Conservation (phyloP, 2,888 invertebrate genomes). For the Escarpia spicata region DNA sequence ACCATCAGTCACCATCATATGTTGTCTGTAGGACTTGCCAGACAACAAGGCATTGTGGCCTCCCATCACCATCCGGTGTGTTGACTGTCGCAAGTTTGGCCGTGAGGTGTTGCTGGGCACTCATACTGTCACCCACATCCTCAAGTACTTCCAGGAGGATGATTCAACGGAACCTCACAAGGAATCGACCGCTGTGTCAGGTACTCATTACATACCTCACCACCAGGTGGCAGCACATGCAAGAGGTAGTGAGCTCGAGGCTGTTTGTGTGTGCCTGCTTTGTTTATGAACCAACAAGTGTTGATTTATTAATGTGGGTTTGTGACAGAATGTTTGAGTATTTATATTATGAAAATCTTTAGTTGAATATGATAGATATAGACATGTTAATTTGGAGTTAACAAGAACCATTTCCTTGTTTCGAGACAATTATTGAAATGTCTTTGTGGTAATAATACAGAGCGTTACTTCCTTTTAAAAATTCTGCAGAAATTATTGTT, state of each 20-base stretch:
- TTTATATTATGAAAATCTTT: no score
- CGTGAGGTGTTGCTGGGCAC: constrained; percentile 45
- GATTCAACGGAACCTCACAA: neutral
- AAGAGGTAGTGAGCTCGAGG: neutral
- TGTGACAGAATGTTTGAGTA: no score
- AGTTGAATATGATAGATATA: no score
- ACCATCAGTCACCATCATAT: constrained; percentile 48
- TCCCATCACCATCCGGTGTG: constrained; percentile 45
- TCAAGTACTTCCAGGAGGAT: constrained; percentile 22
- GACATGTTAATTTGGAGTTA: no score
- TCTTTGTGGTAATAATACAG: no score
- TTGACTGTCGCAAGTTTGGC: constrained; percentile 47
- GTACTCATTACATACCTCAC: neutral
- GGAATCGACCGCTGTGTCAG: neutral
- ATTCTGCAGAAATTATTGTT: no score
- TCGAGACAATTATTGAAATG: no score
- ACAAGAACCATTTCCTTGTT: no score
- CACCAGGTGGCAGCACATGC: neutral
- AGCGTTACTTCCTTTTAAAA: no score
- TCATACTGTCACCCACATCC: constrained; percentile 37
- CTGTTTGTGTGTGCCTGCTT: no score
- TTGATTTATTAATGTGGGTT: no score
- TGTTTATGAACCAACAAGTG: no score
- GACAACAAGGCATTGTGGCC: constrained; percentile 48
- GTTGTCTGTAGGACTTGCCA: constrained; percentile 43